Percentiles rank a stretch among this genome's conserved stretches.
Evolutionary conservation across 37 sponge, comb jelly and placozoan genomes (phyloP).

Genomic region (Eunapius fragilis): DNA sequence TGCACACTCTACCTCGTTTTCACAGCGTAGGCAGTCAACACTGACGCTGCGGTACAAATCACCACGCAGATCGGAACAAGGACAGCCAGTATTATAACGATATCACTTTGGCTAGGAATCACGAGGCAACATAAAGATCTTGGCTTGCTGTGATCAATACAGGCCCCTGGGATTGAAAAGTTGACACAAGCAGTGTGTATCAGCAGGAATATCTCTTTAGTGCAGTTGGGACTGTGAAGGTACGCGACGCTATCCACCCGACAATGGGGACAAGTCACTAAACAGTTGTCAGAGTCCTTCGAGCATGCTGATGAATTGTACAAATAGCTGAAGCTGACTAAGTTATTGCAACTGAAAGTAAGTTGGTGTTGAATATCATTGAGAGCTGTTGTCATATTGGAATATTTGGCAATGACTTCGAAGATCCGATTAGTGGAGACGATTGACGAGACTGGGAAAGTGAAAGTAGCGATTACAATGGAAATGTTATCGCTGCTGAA

Average conservation of each 20-base stretch:
- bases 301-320: neutral
- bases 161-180: neutral
- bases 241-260: neutral
- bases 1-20: neutral
- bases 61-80: neutral
- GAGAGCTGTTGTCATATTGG: neutral
- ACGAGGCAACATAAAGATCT: neutral
- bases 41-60: neutral
- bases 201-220: neutral
- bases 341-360: neutral
- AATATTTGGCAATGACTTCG: neutral
- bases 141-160: neutral
- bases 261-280: neutral
- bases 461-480: neutral
- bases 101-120: neutral
- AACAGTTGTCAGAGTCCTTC: neutral
- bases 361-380: neutral
- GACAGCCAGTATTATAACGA: neutral
- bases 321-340: neutral
- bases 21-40: neutral
- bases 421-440: neutral
- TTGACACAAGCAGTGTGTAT: neutral
- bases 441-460: neutral
- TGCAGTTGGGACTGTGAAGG: neutral
- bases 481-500: neutral